These are phyloP conservation scores for Chaetophractus vellerosus DNA, from an alignment of 2,797 vertebrate species.

Conservation along the genomic window DNA sequence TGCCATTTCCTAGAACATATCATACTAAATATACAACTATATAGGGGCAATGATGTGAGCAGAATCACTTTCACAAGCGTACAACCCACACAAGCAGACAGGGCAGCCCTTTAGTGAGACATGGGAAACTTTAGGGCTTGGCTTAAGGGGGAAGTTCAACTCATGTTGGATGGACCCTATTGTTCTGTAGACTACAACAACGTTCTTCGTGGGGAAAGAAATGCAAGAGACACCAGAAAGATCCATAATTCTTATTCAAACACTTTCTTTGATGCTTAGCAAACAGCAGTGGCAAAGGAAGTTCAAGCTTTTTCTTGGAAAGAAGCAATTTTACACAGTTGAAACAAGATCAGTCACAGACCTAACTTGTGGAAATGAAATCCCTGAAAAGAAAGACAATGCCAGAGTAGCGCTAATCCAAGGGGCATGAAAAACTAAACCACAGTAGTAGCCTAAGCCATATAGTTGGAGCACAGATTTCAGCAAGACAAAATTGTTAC, in stretches of 20 bases:
- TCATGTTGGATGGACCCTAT: neutral
- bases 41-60: neutral
- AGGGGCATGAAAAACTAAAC: neutral
- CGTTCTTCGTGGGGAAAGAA: neutral
- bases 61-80: neutral
- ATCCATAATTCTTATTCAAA: neutral
- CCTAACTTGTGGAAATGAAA: constrained; percentile 15
- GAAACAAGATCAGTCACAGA: constrained; percentile 55
- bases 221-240: neutral
- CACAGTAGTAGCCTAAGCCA: neutral
- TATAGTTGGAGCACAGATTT: neutral
- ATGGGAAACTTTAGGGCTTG: neutral
- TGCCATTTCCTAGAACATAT: neutral
- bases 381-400: constrained; percentile 52
- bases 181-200: neutral
- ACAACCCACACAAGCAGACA: neutral
- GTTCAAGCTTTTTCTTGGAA: constrained; percentile 20
- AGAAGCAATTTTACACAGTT: neutral
- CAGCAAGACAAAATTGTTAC: constrained; percentile 40
- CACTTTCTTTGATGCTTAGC: neutral
- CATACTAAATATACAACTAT: neutral
- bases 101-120: neutral
- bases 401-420: neutral
- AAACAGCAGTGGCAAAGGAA: neutral
- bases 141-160: neutral